Percentiles rank a stretch among this genome's conserved stretches.
Evolutionary conservation across 2,113 vertebrate species (phyloP).

Genomic region (Phocoena phocoena): DNA sequence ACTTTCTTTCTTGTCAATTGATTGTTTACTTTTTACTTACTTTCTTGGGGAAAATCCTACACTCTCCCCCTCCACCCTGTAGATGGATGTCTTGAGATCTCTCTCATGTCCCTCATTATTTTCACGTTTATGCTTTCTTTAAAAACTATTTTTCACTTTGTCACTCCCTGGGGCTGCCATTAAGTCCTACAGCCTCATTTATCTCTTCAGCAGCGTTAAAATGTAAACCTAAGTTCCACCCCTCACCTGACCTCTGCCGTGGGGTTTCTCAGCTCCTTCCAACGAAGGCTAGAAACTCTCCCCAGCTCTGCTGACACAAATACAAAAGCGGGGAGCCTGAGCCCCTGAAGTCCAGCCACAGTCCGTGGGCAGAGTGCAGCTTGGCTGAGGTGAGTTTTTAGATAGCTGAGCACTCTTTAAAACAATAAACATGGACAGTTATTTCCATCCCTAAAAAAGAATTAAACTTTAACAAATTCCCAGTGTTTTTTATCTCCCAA

Average conservation of each 20-base stretch:
- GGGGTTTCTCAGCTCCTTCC: not conserved
- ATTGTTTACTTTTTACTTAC: not conserved
- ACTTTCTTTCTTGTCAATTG: not conserved
- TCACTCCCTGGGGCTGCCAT: not conserved
- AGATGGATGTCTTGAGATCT: not conserved
- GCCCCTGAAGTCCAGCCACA: not conserved
- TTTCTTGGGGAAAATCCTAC: not conserved
- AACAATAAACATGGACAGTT: not conserved
- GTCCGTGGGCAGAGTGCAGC: not conserved
- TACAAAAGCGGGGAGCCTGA: not conserved
- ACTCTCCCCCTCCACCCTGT: not conserved
- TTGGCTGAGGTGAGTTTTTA: not conserved
- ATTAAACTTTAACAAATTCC: conserved; percentile 6
- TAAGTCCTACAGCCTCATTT: not conserved
- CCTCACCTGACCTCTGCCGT: not conserved
- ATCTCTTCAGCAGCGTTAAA: not conserved
- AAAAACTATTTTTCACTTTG: not conserved
- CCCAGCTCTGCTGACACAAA: not conserved
- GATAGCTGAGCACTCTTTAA: not conserved
- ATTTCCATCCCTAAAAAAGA: not conserved
- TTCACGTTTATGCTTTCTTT: conserved; percentile 16
- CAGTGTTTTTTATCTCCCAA: not conserved
- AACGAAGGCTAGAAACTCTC: not conserved
- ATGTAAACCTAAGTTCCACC: not conserved
- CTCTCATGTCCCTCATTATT: conserved; percentile 1